Base-by-base conservation (phyloP, 2,888 invertebrate species). In the Morpho deidamia region DNA sequence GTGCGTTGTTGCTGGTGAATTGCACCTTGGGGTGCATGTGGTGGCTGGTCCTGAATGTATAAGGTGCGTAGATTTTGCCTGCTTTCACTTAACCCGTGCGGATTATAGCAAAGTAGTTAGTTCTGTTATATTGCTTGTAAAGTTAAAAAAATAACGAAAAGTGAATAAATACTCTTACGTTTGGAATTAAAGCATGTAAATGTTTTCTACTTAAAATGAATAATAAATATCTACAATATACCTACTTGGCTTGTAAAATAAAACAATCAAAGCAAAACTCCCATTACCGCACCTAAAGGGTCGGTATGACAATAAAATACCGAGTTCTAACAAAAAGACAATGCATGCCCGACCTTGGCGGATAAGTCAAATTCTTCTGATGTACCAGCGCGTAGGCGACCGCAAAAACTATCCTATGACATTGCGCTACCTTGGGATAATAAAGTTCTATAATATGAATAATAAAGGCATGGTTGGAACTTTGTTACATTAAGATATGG, bases 321-420 rank as follows among this genome's bases (percentile, higher is more conserved):
- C 49, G 39, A 48, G 57, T 58, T 61, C 59, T 62, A 63, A 63
- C 66, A 83, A 86, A 83, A 85, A 83, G 74, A 85, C 83, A 84
- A 86, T 87, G 80, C 83, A 83, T 61, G 63, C 54, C 43, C 68
- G 76, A 86, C 88, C 87, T 87, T 88, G 85, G 70, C 60, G 68
- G 75, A 80, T 79, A 85, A 88, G 86, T 86, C 86, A 81, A 88
- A 87, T 87, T 86, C 85, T 87, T 87, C 76, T 72, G 80, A 83
- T 82, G 80, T 74, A 62, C 78, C 65, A 68, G 81, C 72, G 81
- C 72, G 88, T 88, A 83, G 87, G 88, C 81, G 84, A 78, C 69
- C 74, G 81, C 85, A 88, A 89, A 89, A 88, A 89, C 87, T 89
- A 79, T 88, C 84, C 84, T 86, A 82, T 85, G 84, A 85, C 86